Evolutionary conservation across 2,888 invertebrate genomes (phyloP).

Genomic region (Pogonocherus hispidulus): DNA sequence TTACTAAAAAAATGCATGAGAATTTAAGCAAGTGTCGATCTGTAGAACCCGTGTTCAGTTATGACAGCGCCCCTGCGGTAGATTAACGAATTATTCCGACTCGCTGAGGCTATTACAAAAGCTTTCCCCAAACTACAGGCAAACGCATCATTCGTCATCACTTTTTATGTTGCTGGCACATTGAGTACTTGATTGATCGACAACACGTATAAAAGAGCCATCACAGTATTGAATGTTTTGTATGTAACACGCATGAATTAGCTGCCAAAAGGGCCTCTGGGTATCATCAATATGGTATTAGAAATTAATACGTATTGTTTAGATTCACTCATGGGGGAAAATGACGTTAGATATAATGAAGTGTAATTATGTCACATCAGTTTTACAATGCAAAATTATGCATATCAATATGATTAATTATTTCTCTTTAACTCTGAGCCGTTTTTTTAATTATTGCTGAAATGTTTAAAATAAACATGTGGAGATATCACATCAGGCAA

Average conservation of each 20-base stretch:
- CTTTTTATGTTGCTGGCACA: conserved; percentile 41
- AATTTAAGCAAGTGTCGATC: conserved; percentile 63
- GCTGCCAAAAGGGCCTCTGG: conserved; percentile 60
- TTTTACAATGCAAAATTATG: neutral
- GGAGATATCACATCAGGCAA: no score
- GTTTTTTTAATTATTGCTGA: no score
- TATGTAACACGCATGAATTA: conserved; percentile 61
- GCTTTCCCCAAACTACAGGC: conserved; percentile 49
- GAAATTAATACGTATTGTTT: conserved; percentile 62
- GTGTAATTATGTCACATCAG: conserved; percentile 39
- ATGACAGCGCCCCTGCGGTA: conserved; percentile 61
- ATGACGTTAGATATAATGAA: conserved; percentile 44
- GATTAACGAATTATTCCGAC: conserved; percentile 68
- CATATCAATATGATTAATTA: neutral
- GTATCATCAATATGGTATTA: conserved; percentile 61
- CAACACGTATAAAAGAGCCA: conserved; percentile 63
- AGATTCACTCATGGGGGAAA: conserved; percentile 42
- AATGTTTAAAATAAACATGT: no score
- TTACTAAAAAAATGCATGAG: conserved; percentile 59
- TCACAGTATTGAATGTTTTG: conserved; percentile 64
- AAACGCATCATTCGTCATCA: conserved; percentile 43
- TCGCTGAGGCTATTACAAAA: conserved; percentile 63
- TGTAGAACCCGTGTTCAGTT: conserved; percentile 55
- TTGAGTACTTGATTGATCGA: conserved; percentile 62
- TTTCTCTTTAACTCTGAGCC: neutral